These are phyloP conservation scores for Paradoxurus hermaphroditus DNA, from an alignment of 2,113 vertebrate species.

Conservation along the genomic window DNA sequence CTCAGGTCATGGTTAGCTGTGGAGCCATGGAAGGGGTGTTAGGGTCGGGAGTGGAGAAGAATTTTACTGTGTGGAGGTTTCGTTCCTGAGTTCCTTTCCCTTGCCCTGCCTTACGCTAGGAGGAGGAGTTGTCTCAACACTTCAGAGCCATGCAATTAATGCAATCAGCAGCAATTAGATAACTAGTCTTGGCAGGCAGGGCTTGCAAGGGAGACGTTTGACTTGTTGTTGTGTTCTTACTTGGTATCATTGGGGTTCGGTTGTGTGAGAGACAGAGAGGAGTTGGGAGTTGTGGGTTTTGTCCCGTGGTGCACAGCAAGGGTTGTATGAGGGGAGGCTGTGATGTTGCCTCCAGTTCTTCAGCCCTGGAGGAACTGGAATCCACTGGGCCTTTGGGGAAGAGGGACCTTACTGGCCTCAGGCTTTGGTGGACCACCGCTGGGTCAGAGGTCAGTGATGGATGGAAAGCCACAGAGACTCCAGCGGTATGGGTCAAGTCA, in stretches of 20 bases:
- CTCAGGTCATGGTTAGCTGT: neutral
- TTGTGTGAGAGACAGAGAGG: neutral
- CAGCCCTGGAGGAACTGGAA: neutral
- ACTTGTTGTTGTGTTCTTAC: constrained; percentile 29
- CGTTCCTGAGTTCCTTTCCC: neutral
- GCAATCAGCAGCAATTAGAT: constrained; percentile 69
- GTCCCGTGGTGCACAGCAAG: neutral
- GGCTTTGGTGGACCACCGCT: neutral
- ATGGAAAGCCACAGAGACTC: neutral
- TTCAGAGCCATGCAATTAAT: constrained; percentile 58
- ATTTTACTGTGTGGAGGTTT: neutral
- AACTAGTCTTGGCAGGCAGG: constrained; percentile 65
- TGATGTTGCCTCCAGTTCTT: neutral
- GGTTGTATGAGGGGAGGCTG: neutral
- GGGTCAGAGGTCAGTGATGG: neutral
- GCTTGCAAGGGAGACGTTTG: neutral
- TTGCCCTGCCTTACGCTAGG: neutral
- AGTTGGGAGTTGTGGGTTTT: neutral
- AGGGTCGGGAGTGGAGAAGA: neutral
- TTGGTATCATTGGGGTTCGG: neutral
- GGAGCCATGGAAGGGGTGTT: neutral
- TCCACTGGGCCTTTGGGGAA: neutral
- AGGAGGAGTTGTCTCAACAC: neutral
- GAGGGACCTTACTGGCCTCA: neutral
- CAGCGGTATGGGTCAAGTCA: neutral